phyloP scores from a whole-genome alignment of 2,113 vertebrate species.

The Engraulis encrasicolus region DNA sequence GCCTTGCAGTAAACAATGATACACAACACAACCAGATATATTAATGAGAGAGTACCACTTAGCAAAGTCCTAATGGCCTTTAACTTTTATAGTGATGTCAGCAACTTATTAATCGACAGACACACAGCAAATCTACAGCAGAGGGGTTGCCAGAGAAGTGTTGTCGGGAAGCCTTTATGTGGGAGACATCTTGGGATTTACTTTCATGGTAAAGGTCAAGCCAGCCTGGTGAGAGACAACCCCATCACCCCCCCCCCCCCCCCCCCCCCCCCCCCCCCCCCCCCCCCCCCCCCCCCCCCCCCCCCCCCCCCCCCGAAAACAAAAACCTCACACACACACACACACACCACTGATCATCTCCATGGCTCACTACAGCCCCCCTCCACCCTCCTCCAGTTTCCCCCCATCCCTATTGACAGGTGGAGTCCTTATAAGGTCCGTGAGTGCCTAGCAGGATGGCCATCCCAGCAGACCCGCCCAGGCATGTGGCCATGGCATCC shows the following conservation, averaged over 20 bases:
- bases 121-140: not conserved
- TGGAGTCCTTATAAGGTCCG: constrained; percentile 71
- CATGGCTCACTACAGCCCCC: constrained; percentile 34
- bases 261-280: constrained; percentile 29
- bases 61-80: not conserved
- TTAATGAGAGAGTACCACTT: not conserved
- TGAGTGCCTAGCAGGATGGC: constrained; percentile 64
- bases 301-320: constrained; percentile 66
- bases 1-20: not conserved
- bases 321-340: too few species aligned
- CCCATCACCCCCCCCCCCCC: not conserved
- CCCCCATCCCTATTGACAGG: constrained; percentile 73
- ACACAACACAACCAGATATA: not conserved
- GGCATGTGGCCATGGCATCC: constrained; percentile 67
- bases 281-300: constrained; percentile 47
- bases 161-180: not conserved
- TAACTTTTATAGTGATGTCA: not conserved
- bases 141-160: not conserved
- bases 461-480: constrained; percentile 65
- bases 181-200: not conserved
- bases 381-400: constrained; percentile 57
- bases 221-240: not conserved
- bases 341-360: not conserved
- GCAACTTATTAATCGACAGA: not conserved
- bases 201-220: not conserved